Base-by-base conservation (phyloP, 2,113 vertebrate species). In the Ceuthmochares aereus region DNA sequence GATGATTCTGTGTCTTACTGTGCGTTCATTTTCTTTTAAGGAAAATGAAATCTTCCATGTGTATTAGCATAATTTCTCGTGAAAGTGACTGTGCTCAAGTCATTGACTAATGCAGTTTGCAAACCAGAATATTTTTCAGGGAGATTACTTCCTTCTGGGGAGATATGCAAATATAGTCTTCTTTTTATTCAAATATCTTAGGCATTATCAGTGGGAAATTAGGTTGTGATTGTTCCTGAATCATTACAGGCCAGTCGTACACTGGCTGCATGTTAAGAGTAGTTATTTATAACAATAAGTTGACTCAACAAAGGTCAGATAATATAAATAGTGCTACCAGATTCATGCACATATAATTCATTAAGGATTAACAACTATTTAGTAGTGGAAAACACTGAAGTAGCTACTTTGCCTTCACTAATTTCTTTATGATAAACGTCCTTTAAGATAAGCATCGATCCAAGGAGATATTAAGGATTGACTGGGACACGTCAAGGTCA, bases 251-350 rank as follows among this genome's bases (percentile, higher is more conserved):
- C 37, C 62, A 20, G 26, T 67, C 10, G 77, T 56, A 64, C 94
- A 58, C 56, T 36, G 87, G 5, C 51, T 86, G 91, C 67, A 25
- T 63, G 63, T 79, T 78, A 75, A 67, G 69, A 79, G 80, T 2
- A 58, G 90, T 64, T 96, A 94, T 95, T 87, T 85, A 79, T 94
- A 94, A 87, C 70, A 81, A 62, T 87, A 80, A 94, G 49, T 49
- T 73, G 52, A 23, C 52, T 45, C 68, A 68, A 23, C 40, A 58
- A 87, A 93, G 88, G 89, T 64, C 88, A 82, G 54, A 4, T 58
- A 58, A 45, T 32, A 75, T 36, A 85, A 94, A 89, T 70, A 62
- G 54, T 40, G 47, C 51, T 81, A 42, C 73, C 84, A 90, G 64
- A 87, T 93, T 72, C 90, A 62, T 36, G 11, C 25, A 87, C 43